Conservation (phyloP, 2,113 vertebrate genomes). For the Chloropsis cyanopogon region DNA sequence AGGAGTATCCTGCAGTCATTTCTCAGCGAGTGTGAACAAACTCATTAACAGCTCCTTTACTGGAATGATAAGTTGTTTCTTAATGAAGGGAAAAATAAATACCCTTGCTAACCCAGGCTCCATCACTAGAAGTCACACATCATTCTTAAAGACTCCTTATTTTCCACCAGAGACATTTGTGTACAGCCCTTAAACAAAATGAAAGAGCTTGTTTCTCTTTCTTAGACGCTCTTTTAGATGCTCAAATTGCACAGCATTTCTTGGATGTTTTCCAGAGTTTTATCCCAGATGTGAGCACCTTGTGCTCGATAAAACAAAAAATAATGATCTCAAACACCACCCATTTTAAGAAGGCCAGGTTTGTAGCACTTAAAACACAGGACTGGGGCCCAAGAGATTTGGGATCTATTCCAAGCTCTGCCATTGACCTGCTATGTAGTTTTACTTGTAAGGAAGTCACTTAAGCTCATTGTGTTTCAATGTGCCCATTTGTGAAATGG, state of each 20-base stretch:
- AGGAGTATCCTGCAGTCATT: constrained; percentile 71
- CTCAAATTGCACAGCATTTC: constrained; percentile 4
- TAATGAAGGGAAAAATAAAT: constrained; percentile 75
- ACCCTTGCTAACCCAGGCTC: constrained; percentile 62
- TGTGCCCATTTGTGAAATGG: constrained; percentile 50
- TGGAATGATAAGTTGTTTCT: constrained; percentile 72
- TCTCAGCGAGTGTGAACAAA: constrained; percentile 72
- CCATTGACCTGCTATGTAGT: constrained; percentile 45
- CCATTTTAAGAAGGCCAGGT: not conserved
- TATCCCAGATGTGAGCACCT: not conserved
- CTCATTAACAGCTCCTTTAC: constrained; percentile 73
- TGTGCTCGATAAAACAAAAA: not conserved
- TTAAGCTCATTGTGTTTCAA: constrained; percentile 46
- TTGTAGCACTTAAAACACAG: not conserved
- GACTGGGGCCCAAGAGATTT: not conserved
- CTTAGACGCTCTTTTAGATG: constrained; percentile 30
- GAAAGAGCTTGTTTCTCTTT: constrained; percentile 47
- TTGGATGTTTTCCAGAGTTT: constrained; percentile 4
- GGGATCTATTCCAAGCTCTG: constrained; percentile 43
- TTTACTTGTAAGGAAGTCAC: constrained; percentile 46
- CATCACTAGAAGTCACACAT: constrained; percentile 66
- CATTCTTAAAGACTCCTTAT: constrained; percentile 70
- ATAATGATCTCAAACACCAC: not conserved
- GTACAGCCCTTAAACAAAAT: constrained; percentile 58
- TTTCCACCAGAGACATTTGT: constrained; percentile 67